Evolutionary conservation across 2,113 vertebrate genomes (phyloP).

Genomic region (Laticauda colubrina): DNA sequence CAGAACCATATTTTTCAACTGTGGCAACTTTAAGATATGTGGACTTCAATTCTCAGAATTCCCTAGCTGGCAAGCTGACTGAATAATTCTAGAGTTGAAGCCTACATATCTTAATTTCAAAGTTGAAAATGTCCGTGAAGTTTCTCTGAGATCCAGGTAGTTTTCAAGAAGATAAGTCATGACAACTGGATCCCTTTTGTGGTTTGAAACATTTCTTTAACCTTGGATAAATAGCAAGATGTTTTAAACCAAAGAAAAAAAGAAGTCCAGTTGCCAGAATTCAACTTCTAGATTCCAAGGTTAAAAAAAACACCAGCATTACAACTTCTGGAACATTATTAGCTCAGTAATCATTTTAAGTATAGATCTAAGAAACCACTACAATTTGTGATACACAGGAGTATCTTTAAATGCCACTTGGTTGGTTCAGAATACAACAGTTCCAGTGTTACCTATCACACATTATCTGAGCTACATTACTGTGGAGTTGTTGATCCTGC

Average conservation of each 20-base stretch:
- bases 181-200: background rate
- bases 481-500: background rate
- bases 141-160: background rate
- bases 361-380: background rate
- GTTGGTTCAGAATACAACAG: background rate
- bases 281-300: background rate
- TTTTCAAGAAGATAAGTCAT: background rate
- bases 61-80: background rate
- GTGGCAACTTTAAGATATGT: background rate
- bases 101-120: background rate
- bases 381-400: background rate
- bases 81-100: background rate
- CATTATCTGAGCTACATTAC: background rate
- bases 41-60: background rate
- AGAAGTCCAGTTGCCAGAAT: background rate
- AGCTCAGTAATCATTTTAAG: background rate
- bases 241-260: background rate
- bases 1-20: constrained; percentile 43
- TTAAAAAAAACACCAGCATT: constrained; percentile 8
- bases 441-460: background rate
- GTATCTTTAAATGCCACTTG: background rate
- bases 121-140: background rate
- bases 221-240: background rate
- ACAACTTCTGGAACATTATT: background rate
- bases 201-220: background rate